Percentiles rank a stretch among this genome's conserved stretches.
Conservation (phyloP, 2,797 vertebrate species). For the Emydoidea blandingii region DNA sequence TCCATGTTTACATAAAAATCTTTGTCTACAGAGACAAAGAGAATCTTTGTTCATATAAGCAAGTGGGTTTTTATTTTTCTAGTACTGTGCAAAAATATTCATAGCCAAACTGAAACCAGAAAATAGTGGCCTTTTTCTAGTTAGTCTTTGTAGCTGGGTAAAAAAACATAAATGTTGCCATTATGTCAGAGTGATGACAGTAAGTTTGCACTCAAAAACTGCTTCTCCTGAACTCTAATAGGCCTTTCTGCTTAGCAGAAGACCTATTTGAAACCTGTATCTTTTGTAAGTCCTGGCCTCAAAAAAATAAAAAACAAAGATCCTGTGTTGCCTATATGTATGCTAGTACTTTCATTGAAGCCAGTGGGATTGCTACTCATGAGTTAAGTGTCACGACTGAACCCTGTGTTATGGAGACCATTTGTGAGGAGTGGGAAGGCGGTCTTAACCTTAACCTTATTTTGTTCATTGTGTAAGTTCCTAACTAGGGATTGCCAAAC, state of each 20-base stretch:
- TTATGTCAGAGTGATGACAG: background rate
- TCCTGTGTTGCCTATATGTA: background rate
- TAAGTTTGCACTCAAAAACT: background rate
- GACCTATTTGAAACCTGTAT: background rate
- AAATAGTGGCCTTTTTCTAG: background rate
- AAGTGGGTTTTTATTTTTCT: background rate
- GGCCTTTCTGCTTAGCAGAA: background rate
- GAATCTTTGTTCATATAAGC: background rate
- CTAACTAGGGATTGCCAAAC: background rate
- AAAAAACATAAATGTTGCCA: background rate
- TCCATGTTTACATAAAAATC: background rate
- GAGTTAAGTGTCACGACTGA: background rate
- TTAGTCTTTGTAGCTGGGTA: background rate
- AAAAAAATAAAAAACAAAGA: background rate
- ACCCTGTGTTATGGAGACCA: fast-evolving
- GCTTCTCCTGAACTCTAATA: background rate
- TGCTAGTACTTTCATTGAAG: background rate
- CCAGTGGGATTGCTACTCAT: background rate
- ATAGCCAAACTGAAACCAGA: background rate
- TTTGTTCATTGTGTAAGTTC: background rate
- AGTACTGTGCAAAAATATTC: background rate
- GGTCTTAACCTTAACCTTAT: background rate
- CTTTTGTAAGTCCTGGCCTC: background rate
- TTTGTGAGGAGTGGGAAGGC: background rate
- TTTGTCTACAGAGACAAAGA: background rate